phyloP scores from a whole-genome alignment of 2,113 vertebrate species.

The Gallinago paraguaiae region DNA sequence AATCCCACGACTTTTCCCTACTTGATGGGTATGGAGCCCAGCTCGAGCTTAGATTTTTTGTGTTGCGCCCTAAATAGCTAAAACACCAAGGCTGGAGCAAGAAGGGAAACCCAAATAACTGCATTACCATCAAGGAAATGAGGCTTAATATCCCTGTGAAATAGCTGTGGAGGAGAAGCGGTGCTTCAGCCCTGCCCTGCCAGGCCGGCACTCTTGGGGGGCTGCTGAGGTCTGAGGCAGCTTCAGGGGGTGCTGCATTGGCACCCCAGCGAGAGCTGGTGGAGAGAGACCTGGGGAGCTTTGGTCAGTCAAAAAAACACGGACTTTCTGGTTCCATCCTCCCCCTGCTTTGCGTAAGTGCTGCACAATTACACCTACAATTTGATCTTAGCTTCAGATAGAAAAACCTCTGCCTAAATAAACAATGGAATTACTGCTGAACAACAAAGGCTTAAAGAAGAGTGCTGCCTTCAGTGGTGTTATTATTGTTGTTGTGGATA shows the following conservation, averaged over 20 bases:
- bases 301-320: constrained; percentile 61
- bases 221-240: not conserved
- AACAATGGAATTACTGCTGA: constrained; percentile 65
- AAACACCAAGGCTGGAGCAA: not conserved
- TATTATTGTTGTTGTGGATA: constrained; percentile 7
- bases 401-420: constrained; percentile 70
- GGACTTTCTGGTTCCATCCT: constrained; percentile 55
- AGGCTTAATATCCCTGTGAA: constrained; percentile 46
- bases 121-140: constrained; percentile 14
- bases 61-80: not conserved
- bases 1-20: not conserved
- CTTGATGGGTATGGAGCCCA: not conserved
- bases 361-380: constrained; percentile 70
- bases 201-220: constrained; percentile 42
- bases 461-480: constrained; percentile 27
- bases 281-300: constrained; percentile 53
- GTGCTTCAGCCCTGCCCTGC: not conserved
- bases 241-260: constrained; percentile 3
- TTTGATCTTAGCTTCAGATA: constrained; percentile 73
- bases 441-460: constrained; percentile 39
- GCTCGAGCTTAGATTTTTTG: not conserved
- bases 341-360: constrained; percentile 39
- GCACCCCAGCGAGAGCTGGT: not conserved
- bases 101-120: not conserved
- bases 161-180: constrained; percentile 28